Conservation (phyloP, 1,140 invertebrate species). For the Tetramorium alpestre region DNA sequence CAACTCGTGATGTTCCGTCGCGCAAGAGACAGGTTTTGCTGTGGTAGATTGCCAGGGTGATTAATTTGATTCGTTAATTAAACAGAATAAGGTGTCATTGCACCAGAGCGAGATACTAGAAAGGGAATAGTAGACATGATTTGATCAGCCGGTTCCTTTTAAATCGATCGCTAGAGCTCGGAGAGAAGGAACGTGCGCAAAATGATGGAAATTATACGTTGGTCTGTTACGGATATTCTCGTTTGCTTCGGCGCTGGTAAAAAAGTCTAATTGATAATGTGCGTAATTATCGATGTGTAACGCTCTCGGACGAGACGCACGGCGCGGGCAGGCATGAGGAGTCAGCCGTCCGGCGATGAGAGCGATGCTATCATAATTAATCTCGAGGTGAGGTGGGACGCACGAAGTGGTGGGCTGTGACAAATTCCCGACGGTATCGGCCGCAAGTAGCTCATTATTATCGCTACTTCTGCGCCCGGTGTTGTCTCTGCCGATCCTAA, state of each 20-base stretch:
- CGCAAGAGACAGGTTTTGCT: neutral
- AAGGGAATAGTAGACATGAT: neutral
- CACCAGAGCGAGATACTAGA: neutral
- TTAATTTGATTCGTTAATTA: constrained; percentile 55
- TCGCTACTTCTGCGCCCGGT: constrained; percentile 40
- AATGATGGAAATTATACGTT: constrained; percentile 1
- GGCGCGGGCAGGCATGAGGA: neutral
- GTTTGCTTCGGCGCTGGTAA: neutral
- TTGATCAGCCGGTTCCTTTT: neutral
- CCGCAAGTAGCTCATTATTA: constrained; percentile 58
- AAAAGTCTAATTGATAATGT: constrained; percentile 34
- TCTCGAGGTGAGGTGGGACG: constrained; percentile 38
- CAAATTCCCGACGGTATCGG: constrained; percentile 64
- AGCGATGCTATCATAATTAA: constrained; percentile 49
- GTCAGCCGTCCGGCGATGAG: neutral
- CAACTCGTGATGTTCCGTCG: neutral
- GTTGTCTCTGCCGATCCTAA: constrained; percentile 64
- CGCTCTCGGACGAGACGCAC: neutral
- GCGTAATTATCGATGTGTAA: constrained; percentile 21
- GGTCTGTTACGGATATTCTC: constrained; percentile 10
- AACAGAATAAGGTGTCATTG: neutral
- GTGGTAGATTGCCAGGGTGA: neutral
- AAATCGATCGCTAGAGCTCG: neutral
- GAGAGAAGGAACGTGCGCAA: neutral
- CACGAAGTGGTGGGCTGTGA: constrained; percentile 43